phyloP scores from a whole-genome alignment of 2,797 vertebrate genomes.

The Cirrhinus molitorella region DNA sequence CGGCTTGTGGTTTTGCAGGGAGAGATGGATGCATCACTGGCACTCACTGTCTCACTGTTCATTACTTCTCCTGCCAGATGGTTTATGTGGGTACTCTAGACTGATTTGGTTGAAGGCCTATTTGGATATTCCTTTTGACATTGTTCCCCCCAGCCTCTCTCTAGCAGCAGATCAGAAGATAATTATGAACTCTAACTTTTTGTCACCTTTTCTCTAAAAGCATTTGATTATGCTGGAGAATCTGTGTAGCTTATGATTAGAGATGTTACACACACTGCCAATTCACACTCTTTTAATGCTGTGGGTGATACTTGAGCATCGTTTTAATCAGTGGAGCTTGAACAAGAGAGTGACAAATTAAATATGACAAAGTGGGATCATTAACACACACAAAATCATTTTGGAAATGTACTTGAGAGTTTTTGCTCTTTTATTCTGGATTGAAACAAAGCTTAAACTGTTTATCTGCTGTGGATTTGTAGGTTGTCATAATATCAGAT shows the following conservation, averaged over 20 bases:
- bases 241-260: background rate
- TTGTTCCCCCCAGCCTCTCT: background rate
- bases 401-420: background rate
- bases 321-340: background rate
- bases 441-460: background rate
- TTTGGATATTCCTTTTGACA: slow-evolving; percentile 8
- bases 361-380: background rate
- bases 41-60: slow-evolving; percentile 10
- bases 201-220: slow-evolving; percentile 15
- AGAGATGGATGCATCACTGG: background rate
- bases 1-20: background rate
- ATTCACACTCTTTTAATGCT: background rate
- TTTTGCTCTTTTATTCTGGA: background rate
- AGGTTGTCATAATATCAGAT: background rate
- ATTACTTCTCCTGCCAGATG: slow-evolving; percentile 24
- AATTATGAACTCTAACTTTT: slow-evolving; percentile 19
- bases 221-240: slow-evolving; percentile 12
- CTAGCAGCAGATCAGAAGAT: slow-evolving; percentile 2
- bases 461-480: background rate
- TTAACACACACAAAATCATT: background rate
- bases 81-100: slow-evolving; percentile 14
- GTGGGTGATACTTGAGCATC: background rate
- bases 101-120: slow-evolving; percentile 2
- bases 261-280: background rate
- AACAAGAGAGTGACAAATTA: slow-evolving; percentile 15